Conservation (phyloP, 1,140 invertebrate species). For the Bombyx mandarina region DNA sequence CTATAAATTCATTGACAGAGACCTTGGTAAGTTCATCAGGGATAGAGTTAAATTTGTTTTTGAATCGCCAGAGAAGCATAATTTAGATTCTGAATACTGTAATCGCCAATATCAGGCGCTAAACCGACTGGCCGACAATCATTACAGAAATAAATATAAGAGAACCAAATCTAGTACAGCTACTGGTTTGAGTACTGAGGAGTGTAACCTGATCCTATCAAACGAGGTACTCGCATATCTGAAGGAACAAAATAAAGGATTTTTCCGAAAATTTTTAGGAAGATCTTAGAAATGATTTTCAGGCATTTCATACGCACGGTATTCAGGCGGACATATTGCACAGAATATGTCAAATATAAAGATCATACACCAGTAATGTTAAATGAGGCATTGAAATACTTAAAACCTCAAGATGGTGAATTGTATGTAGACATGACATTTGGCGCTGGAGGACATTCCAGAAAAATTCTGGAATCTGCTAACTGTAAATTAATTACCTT, state of each 20-base stretch:
- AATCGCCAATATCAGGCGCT: conserved; percentile 78
- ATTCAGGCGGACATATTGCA: conserved; percentile 18
- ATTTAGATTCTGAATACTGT: conserved; percentile 73
- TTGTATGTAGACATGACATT: conserved; percentile 92
- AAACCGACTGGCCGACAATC: conserved; percentile 78
- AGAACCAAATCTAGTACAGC: conserved; percentile 73
- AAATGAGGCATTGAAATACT: conserved; percentile 77
- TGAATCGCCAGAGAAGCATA: conserved; percentile 71
- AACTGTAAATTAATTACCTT: conserved; percentile 83
- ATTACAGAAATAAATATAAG: conserved; percentile 77
- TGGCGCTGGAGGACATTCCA: conserved; percentile 92
- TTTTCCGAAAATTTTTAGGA: conserved; percentile 66
- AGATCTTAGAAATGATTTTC: conserved; percentile 47
- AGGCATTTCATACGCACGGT: conserved; percentile 11
- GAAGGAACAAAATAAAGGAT: conserved; percentile 72
- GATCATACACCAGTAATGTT: conserved; percentile 81
- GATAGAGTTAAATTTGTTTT: conserved; percentile 78
- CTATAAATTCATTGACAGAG: conserved; percentile 72
- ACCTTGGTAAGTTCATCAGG: conserved; percentile 82
- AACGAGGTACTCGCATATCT: conserved; percentile 78
- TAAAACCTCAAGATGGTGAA: conserved; percentile 75
- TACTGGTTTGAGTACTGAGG: conserved; percentile 77
- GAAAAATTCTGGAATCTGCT: conserved; percentile 72
- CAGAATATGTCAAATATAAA: conserved; percentile 31
- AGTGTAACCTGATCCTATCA: conserved; percentile 80